Base-by-base conservation (phyloP, 1,140 invertebrate species). In the Cydia strobilella region DNA sequence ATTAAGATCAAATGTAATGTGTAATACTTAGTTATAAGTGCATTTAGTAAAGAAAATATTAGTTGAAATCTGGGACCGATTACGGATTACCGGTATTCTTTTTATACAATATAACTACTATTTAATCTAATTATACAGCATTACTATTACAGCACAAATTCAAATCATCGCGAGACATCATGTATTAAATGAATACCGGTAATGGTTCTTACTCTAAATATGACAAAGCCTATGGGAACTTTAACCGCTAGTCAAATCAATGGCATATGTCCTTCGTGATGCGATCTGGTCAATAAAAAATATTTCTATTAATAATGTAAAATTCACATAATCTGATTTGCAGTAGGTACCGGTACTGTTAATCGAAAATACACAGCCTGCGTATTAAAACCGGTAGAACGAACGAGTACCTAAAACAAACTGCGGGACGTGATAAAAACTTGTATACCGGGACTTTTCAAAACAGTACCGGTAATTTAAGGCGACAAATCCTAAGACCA, bases 191-290 rank as follows among this genome's bases (percentile, higher is more conserved):
- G 6, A 18, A 23, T 59, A 59, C 54, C 54, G 54, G 54, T 59
- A 59, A 59, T n/a, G 20, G 10, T 23, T n/a, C 54, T 23, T 2
- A 23, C 23, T 35, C 15, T 10, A 18, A 69, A 69, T 35, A 35
- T 69, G 65, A 69, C 65, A 35, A 69, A 69, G 65, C 65, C 65
- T 69, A 69, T 69, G 65, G 65, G 27, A 69, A 69, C 65, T 69
- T 66, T 35, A 69, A 69, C 35, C 65, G 65, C 65, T 69, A 69
- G 65, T 69, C 65, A 69, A 65, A 35, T 69, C 31, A 69, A 69
- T 27, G 65, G 65, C 65, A 35, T 39, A 35, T 69, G 65, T 69
- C 31, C 65, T 42, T 20, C 31, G 65, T 42, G 65, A 69, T 35
- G 65, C 65, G 65, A 69, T 69, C 35, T 69, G 27, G 65, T 69